These are phyloP conservation scores for Deilephila elpenor DNA, from an alignment of 2,888 invertebrate genomes.

Conservation along the genomic window DNA sequence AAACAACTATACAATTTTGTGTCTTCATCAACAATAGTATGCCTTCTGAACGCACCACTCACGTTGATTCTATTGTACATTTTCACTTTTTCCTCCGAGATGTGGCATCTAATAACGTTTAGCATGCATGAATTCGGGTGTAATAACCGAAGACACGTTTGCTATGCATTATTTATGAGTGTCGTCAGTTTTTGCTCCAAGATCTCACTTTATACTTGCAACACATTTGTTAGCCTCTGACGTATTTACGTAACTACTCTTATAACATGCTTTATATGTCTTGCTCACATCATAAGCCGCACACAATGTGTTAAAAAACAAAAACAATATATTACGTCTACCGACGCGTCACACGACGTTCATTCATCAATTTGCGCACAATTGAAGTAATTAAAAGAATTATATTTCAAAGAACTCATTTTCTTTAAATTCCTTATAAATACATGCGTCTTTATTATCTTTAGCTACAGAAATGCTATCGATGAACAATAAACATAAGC, in stretches of 20 bases:
- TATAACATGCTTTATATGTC: constrained; percentile 18
- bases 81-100: constrained; percentile 60
- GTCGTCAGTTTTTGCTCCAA: constrained; percentile 32
- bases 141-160: constrained; percentile 69
- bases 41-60: not conserved
- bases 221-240: constrained; percentile 35
- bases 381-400: not conserved
- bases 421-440: too few species aligned
- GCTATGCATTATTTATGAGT: constrained; percentile 69
- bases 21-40: too few species aligned
- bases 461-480: too few species aligned
- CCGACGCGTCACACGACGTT: not conserved
- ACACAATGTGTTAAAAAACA: not conserved
- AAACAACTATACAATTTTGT: too few species aligned
- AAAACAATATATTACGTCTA: not conserved
- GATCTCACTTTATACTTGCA: constrained; percentile 63
- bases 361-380: not conserved
- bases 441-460: too few species aligned
- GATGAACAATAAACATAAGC: too few species aligned
- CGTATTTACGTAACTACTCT: constrained; percentile 40
- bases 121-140: constrained; percentile 73
- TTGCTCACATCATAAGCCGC: not conserved
- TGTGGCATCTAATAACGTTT: constrained; percentile 51
- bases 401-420: too few species aligned
- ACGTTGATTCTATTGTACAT: constrained; percentile 37